Evolutionary conservation across 2,888 invertebrate species (phyloP).

Genomic region (Drosophila pegasa): DNA sequence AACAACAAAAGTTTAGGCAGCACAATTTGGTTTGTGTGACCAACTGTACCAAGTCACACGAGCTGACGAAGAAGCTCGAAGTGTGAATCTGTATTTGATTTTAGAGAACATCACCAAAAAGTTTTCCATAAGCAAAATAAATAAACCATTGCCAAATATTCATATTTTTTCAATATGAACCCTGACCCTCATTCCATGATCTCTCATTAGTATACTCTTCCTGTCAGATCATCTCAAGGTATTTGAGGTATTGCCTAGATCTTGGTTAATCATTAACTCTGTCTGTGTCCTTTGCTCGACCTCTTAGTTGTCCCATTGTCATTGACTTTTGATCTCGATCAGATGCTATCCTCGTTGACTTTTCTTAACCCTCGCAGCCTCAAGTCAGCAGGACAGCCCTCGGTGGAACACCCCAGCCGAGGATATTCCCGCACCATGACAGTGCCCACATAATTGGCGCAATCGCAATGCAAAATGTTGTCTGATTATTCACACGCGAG

Average conservation of each 20-base stretch:
- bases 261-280: slow-evolving; percentile 18
- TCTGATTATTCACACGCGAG: slow-evolving; percentile 72
- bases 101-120: no score
- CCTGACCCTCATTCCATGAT: background rate
- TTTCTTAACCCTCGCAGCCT: slow-evolving; percentile 38
- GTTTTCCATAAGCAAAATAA: background rate
- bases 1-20: slow-evolving; percentile 66
- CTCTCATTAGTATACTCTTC: background rate
- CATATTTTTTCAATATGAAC: background rate
- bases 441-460: slow-evolving; percentile 68
- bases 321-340: slow-evolving; percentile 65
- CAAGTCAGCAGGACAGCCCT: slow-evolving; percentile 40
- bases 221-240: slow-evolving; percentile 12
- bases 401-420: slow-evolving; percentile 11
- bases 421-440: slow-evolving; percentile 46
- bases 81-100: slow-evolving; percentile 2
- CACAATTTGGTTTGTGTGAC: slow-evolving; percentile 48
- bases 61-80: slow-evolving; percentile 3
- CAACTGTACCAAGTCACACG: slow-evolving; percentile 62
- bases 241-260: background rate
- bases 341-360: slow-evolving; percentile 63
- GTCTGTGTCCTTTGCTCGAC: slow-evolving; percentile 12
- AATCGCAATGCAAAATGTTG: slow-evolving; percentile 72
- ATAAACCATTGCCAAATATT: background rate
- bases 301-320: slow-evolving; percentile 9